Conservation (phyloP, 2,113 vertebrate species). For the Menidia beryllina region DNA sequence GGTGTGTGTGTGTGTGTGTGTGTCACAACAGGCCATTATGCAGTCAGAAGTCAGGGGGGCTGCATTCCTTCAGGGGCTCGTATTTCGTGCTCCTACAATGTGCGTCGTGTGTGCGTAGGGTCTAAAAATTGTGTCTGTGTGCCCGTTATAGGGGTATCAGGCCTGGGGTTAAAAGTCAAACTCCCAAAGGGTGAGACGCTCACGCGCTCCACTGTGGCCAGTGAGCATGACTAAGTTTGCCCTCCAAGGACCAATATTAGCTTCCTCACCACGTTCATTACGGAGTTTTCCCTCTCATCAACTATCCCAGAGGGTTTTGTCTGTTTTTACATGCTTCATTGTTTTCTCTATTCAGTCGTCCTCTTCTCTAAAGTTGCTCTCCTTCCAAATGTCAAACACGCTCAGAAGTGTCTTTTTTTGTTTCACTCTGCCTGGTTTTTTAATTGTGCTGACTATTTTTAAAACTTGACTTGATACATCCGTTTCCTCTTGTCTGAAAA, state of each 20-base stretch:
- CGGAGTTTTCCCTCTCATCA: slow-evolving; percentile 43
- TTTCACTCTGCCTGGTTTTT: slow-evolving; percentile 10
- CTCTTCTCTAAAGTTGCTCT: slow-evolving; percentile 30
- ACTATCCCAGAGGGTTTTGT: slow-evolving; percentile 25
- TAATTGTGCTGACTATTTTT: slow-evolving; percentile 23
- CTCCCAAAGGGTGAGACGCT: slow-evolving; percentile 46
- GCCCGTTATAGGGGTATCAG: slow-evolving; percentile 52
- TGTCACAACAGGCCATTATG: slow-evolving; percentile 63
- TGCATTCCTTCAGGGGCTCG: slow-evolving; percentile 67
- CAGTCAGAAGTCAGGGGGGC: slow-evolving; percentile 46
- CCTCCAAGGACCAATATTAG: slow-evolving; percentile 7
- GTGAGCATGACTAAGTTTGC: slow-evolving; percentile 43
- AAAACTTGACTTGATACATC: slow-evolving; percentile 48
- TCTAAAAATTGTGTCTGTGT: slow-evolving; percentile 44
- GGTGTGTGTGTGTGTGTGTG: slow-evolving; percentile 58
- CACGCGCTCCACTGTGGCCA: slow-evolving; percentile 27
- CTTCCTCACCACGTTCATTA: slow-evolving; percentile 28
- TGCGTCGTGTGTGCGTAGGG: slow-evolving; percentile 26
- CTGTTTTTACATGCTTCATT: slow-evolving; percentile 34
- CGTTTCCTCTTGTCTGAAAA: slow-evolving; percentile 39
- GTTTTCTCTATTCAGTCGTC: slow-evolving; percentile 55
- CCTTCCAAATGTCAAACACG: slow-evolving; percentile 44
- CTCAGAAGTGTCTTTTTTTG: slow-evolving; percentile 8
- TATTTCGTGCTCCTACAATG: slow-evolving; percentile 56
- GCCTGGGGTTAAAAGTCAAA: slow-evolving; percentile 52